These are phyloP conservation scores for Lasiurus cinereus DNA, from an alignment of 2,113 vertebrate species.

Conservation along the genomic window DNA sequence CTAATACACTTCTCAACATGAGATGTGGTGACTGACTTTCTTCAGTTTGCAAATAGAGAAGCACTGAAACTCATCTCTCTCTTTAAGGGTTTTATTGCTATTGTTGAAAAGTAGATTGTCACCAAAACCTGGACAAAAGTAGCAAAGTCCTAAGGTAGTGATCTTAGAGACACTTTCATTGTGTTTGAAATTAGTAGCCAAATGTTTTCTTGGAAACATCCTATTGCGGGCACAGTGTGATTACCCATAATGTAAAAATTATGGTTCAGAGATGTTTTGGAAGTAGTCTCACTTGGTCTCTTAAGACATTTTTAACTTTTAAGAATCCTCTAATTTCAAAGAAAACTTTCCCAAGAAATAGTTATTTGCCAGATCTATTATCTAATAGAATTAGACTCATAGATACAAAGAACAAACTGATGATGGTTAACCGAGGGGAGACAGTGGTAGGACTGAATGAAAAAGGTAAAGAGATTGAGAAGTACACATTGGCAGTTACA, in stretches of 20 bases:
- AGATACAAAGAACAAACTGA: not conserved
- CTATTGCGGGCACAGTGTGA: not conserved
- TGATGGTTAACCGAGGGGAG: not conserved
- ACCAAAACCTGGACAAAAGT: not conserved
- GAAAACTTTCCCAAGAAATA: not conserved
- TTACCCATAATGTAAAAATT: not conserved
- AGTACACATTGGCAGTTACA: not conserved
- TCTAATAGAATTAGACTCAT: not conserved
- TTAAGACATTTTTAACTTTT: not conserved
- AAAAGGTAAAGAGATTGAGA: not conserved
- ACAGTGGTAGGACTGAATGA: not conserved
- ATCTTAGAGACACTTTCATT: not conserved
- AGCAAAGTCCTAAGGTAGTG: not conserved
- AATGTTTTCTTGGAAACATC: not conserved
- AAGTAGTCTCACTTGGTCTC: not conserved
- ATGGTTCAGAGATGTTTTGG: not conserved
- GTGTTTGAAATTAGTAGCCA: not conserved
- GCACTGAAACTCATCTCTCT: not conserved
- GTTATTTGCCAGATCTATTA: not conserved
- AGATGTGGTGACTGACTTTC: not conserved
- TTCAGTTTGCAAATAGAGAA: not conserved
- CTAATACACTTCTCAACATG: not conserved
- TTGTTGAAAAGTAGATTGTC: not conserved
- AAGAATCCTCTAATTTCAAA: not conserved
- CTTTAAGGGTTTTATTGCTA: not conserved